Conservation (phyloP, 2,888 invertebrate species). For the Matsumyia berberina region DNA sequence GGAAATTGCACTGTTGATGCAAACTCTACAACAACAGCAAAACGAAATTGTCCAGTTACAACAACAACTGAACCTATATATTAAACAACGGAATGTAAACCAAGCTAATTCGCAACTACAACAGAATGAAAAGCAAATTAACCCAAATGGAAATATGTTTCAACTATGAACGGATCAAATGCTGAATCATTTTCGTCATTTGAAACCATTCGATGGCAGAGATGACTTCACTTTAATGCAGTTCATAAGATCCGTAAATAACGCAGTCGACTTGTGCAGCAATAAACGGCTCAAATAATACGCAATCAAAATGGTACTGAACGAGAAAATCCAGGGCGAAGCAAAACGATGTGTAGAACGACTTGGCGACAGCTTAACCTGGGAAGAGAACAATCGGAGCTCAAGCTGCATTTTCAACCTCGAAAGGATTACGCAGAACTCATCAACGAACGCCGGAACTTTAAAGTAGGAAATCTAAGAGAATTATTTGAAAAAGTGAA, state of each 20-base stretch:
- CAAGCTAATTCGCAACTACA: too few relatives aligned
- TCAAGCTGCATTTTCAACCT: not conserved
- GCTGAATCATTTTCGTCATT: not conserved
- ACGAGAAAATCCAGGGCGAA: not conserved
- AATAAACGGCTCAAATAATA: not conserved
- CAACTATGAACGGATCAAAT: not conserved
- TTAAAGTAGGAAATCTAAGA: constrained; percentile 1
- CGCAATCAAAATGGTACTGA: not conserved
- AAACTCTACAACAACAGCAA: too few relatives aligned
- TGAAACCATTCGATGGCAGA: not conserved
- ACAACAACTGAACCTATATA: too few relatives aligned
- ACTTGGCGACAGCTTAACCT: not conserved
- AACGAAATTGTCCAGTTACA: too few relatives aligned
- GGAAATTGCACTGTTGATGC: too few relatives aligned
- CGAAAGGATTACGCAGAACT: too few relatives aligned
- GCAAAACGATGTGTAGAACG: not conserved
- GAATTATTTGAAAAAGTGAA: not conserved
- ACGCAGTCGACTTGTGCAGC: not conserved
- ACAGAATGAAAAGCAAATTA: too few relatives aligned
- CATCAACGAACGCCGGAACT: not conserved
- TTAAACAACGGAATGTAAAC: too few relatives aligned
- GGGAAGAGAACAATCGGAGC: not conserved
- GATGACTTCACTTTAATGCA: not conserved
- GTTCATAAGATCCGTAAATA: not conserved
- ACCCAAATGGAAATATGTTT: too few relatives aligned